Evolutionary conservation across 2,113 vertebrate species (phyloP).

Genomic region (Daboia siamensis): DNA sequence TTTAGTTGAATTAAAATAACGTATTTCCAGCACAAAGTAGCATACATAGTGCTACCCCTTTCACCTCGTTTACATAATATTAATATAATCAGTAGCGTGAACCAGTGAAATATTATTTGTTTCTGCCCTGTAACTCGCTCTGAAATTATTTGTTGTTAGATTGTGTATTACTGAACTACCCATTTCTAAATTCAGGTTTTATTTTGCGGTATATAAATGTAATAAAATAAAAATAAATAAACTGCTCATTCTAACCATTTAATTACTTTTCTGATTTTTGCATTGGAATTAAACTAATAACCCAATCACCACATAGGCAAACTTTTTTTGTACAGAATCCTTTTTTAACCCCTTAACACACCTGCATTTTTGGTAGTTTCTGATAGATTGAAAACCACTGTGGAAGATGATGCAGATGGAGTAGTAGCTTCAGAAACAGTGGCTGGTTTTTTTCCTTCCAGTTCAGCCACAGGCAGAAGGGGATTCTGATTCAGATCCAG

Average conservation of each 20-base stretch:
- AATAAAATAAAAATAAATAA: no score
- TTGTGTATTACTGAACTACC: neutral
- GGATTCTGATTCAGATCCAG: slow-evolving; percentile 80
- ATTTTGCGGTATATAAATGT: no score
- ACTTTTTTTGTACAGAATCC: slow-evolving; percentile 1
- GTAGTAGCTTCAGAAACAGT: slow-evolving; percentile 64
- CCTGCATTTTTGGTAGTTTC: slow-evolving; percentile 75
- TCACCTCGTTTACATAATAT: neutral
- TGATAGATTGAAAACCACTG: slow-evolving; percentile 71
- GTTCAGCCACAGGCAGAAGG: slow-evolving; percentile 75
- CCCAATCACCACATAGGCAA: neutral
- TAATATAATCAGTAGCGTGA: neutral
- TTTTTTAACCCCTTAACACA: slow-evolving; percentile 42
- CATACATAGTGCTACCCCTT: neutral
- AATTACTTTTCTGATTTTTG: neutral
- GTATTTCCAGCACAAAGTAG: neutral
- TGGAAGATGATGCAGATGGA: slow-evolving; percentile 71
- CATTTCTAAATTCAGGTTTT: neutral
- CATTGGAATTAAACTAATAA: slow-evolving; percentile 1
- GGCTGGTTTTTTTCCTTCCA: slow-evolving; percentile 73
- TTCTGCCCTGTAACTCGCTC: neutral
- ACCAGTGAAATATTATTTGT: neutral
- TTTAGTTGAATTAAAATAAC: neutral
- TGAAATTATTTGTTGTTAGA: neutral
- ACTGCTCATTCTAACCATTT: neutral